phyloP scores from a whole-genome alignment of 2,888 invertebrate species.

The Ernsta delagoae region DNA sequence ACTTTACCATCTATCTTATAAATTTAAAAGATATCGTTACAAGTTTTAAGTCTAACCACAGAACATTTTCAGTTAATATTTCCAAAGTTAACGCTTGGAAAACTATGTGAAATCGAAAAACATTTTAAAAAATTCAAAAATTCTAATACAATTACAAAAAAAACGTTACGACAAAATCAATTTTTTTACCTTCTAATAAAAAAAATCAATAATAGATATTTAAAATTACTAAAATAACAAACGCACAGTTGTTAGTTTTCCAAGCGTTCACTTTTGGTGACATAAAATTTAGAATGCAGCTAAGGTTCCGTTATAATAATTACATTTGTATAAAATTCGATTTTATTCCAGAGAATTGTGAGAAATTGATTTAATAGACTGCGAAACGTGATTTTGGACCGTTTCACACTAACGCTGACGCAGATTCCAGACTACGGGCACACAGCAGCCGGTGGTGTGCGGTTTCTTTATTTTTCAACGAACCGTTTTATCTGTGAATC shows the following conservation, averaged over 20 bases:
- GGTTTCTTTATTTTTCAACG: constrained; percentile 29
- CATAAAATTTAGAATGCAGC: constrained; percentile 52
- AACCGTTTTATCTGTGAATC: constrained; percentile 24
- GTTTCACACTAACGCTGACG: constrained; percentile 43
- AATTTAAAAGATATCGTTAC: too few species aligned
- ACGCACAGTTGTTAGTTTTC: background rate
- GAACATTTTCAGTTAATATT: constrained; percentile 6
- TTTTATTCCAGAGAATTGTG: constrained; percentile 55
- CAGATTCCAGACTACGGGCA: constrained; percentile 22
- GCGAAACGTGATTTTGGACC: constrained; percentile 57
- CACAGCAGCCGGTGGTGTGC: constrained; percentile 21
- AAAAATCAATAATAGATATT: background rate
- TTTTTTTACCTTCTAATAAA: background rate
- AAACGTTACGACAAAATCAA: background rate
- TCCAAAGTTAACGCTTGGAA: constrained; percentile 18
- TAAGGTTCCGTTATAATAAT: constrained; percentile 55
- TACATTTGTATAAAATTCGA: constrained; percentile 57
- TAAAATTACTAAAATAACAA: background rate
- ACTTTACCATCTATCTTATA: too few species aligned
- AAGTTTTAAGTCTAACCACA: too few species aligned
- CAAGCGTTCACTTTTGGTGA: constrained; percentile 18
- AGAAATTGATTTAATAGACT: constrained; percentile 60
- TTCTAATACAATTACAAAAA: too few species aligned
- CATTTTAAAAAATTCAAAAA: background rate
- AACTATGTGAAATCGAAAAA: background rate